Base-by-base conservation (phyloP, 2,113 vertebrate species). In the Montifringilla adamsi region DNA sequence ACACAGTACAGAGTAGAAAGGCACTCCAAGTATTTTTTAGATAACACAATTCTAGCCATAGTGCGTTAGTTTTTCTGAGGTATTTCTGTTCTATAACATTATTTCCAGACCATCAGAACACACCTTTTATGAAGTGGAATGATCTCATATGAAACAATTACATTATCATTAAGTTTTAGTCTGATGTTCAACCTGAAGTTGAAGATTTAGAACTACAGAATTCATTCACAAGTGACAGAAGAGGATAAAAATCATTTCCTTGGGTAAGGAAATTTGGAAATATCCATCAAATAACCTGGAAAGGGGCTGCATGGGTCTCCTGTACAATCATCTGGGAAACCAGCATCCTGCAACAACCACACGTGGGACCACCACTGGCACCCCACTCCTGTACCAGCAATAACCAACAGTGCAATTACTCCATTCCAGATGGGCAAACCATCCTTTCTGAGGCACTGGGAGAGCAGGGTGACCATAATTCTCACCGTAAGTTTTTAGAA, bases 1-100 rank as follows among this genome's bases (percentile, higher is more conserved):
- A 97, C 97, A 93, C 87, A 97, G 73, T 85, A 67, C 92, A 91
- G 75, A 97, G 73, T 49, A 92, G 94, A 97, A 94, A 97, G 97
- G 87, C 92, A 93, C 78, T 96, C 94, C 66, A 91, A 95, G 86
- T 94, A 95, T 97, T 96, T 94, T 93, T 93, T 60, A 96, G 90
- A 95, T 96, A 97, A 96, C 69, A 91, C 50, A 87, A 86, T 95
- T 86, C 80, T 80, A 93, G 80, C 87, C 18, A 70, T 35, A 72
- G 76, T 55, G 62, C 53, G 91, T 90, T 90, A 74, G 81, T 95
- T 64, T 95, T 97, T 96, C 74, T 49, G 47, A 52, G 55, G 58
- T 84, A 64, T 90, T 89, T 87, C 62, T 81, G 35, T 23, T 81
- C 89, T 89, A 49, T 81, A 69, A 80, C 46, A 46, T 88, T 93